Evolutionary conservation across 2,797 vertebrate genomes (phyloP), one percentile per base, ranked within the genome.

Genomic region (Syndactyla subalaris): DNA sequence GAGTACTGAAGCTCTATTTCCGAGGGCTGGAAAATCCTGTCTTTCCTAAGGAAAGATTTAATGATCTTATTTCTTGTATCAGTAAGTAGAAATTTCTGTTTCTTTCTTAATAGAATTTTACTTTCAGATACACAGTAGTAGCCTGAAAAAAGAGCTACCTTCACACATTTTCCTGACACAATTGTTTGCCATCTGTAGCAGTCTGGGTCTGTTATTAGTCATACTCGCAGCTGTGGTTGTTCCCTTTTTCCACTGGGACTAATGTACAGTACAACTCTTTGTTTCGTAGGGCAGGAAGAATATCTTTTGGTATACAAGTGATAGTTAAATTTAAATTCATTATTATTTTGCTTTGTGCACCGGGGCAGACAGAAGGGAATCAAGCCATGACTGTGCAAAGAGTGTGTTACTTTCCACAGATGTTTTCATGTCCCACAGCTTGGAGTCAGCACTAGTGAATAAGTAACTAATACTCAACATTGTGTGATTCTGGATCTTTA

Each of bases 31-130:
- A 99, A 98, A 99, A 99, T 96, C 98, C 99, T 79, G 98, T 99
- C 94, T 99, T 99, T 98, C 99, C 99, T 96, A 99, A 99, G 98
- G 99, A 99, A 98, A 99, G 99, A 97, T 99, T 99, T 98, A 99
- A 98, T 93, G 99, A 99, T 95, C 98, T 99, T 96, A 99, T 99
- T 96, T 99, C 99, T 93, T 99, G 98, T 98, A 98, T 99, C 98
- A 98, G 99, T 99, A 99, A 99, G 99, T 98, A 84, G n/a, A 91
- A 82, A 85, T 88, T 87, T 89, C 62, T 85, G 3, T 2, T 95
- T 67, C 63, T 81, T 83, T 82, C 41, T 90, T 58, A 54, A 32
- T 36, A 79, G 61, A 92, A 78, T 82, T 92, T 81, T 77, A 52
- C 61, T 94, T 97, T 95, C 58, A 84, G 65, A 26, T 71, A 49